Percentiles rank a stretch among this genome's conserved stretches.
Evolutionary conservation across 2,113 vertebrate genomes (phyloP).

Genomic region (Nyctereutes procyonoides): DNA sequence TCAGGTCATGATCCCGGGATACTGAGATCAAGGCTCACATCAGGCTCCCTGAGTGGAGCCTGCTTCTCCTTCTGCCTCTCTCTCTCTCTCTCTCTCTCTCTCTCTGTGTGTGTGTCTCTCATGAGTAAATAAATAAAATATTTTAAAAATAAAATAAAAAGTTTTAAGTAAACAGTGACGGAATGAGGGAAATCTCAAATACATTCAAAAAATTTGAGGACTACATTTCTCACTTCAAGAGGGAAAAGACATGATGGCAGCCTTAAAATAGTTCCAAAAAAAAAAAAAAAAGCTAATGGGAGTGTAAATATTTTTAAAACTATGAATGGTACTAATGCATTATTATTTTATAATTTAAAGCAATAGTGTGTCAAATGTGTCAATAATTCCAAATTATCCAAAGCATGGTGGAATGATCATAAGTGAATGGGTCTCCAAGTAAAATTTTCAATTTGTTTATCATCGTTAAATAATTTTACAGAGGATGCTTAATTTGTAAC

Average conservation of each 20-base stretch:
- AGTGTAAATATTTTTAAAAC: neutral
- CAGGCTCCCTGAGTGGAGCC: too few species aligned
- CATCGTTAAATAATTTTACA: constrained; percentile 30
- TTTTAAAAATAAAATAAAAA: neutral
- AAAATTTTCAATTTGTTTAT: neutral
- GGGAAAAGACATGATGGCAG: neutral
- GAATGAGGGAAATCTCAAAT: neutral
- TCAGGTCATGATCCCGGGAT: too few species aligned
- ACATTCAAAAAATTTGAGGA: neutral
- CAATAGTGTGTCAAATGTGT: neutral
- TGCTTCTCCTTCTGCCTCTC: too few species aligned
- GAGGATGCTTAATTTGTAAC: neutral
- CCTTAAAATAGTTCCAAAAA: neutral
- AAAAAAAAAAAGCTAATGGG: neutral
- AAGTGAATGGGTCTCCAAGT: neutral
- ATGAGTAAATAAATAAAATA: too few species aligned
- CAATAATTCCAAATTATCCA: neutral
- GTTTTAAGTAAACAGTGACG: neutral
- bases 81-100: too few species aligned
- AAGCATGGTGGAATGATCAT: neutral
- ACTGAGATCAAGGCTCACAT: too few species aligned
- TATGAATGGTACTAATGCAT: neutral
- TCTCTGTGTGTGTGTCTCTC: too few species aligned
- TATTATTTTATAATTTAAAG: neutral
- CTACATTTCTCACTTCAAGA: neutral